Evolutionary conservation across 1,140 invertebrate species (phyloP).

Genomic region (Meloidogyne hapla): DNA sequence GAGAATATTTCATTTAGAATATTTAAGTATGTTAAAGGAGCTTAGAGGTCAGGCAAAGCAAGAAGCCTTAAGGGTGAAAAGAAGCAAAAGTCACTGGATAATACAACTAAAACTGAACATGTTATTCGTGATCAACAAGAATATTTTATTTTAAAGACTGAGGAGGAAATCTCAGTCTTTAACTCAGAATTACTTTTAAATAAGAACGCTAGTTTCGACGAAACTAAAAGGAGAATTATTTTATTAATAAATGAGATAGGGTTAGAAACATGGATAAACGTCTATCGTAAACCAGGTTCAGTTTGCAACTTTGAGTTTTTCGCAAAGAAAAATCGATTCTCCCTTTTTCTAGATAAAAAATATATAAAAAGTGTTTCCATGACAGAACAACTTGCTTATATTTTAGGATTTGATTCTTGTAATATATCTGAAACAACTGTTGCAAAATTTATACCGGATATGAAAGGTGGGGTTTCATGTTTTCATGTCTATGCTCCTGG

Average conservation of each 20-base stretch:
- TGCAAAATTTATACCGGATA: constrained; percentile 12
- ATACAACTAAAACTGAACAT: no score
- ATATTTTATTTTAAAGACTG: no score
- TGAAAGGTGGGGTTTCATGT: constrained; percentile 6
- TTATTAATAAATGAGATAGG: neutral
- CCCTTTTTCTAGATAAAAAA: neutral
- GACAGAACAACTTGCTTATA: constrained; percentile 13
- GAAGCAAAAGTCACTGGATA: no score
- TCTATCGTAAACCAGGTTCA: neutral
- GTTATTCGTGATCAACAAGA: no score
- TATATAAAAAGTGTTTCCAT: neutral
- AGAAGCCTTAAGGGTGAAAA: no score
- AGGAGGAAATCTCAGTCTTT: no score
- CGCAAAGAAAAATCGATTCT: neutral
- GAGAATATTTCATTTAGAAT: no score
- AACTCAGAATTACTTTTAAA: no score
- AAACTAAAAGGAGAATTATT: no score
- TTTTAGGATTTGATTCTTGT: constrained; percentile 12
- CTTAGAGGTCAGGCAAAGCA: no score
- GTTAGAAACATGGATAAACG: neutral
- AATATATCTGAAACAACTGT: neutral
- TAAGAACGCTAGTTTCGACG: no score
- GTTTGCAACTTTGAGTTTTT: constrained; percentile 3
- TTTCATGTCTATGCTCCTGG: constrained; percentile 37
- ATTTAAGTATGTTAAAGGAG: no score